Evolutionary conservation across 2,888 invertebrate species (phyloP), one percentile per base, ranked within the genome.

Genomic region (Pemphredon lugubris): DNA sequence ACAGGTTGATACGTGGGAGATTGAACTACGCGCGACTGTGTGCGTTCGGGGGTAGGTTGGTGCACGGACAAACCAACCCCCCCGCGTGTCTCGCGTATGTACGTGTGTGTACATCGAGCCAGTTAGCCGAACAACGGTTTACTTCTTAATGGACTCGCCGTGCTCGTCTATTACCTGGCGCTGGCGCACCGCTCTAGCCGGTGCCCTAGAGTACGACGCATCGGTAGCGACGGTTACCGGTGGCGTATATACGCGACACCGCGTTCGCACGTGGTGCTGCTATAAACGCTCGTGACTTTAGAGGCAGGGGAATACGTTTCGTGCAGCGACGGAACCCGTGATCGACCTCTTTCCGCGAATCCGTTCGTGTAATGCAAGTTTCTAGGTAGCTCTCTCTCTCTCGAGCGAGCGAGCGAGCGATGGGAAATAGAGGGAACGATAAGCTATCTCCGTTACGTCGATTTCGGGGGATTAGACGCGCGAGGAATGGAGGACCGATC

Each of bases 101-200:
- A 48, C 30, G 53, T 50, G 16, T 59, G 60, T 65, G 54, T 51
- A 42, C 53, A 54, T 66, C 72, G 75, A 73, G 65, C 63, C 75
- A 73, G 79, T 79, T 73, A 82, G 75, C 57, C 64, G 73, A 68
- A 79, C 75, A 77, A 74, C 70, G 64, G 77, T 81, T n/a, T 79
- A 82, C 75, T 82, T 81, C 82, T 82, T 82, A 80, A 81, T 79
- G 82, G 75, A 76, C 73, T 78, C 70, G 58, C 60, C 61, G 63
- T 61, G 67, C 73, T 73, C 67, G 69, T 77, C 75, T 73, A 77
- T 77, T 79, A 77, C 72, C 77, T 68, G 61, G 59, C 20, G 37
- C 77, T 68, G 61, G 59, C 20, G 37, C 54, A 45, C n/a, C n/a
- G 55, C 55, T 53, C 67, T 32, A 13, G 50, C 47, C 42, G 59